Conservation (phyloP, 2,113 vertebrate species). For the Zosterops japonicus region DNA sequence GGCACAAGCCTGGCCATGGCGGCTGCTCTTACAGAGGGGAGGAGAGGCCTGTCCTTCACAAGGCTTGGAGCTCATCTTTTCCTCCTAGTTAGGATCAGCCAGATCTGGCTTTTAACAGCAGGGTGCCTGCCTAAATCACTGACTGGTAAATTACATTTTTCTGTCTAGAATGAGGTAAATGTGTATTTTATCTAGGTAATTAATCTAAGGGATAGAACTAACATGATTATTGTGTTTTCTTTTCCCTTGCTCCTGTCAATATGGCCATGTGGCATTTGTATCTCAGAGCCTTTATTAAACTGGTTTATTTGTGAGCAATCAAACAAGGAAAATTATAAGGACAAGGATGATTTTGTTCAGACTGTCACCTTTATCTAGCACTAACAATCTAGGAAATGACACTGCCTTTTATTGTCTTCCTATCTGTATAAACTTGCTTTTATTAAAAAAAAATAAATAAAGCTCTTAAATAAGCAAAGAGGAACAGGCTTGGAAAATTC, state of each 20-base stretch:
- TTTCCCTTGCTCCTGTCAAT: conserved; percentile 40
- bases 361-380: conserved; percentile 6
- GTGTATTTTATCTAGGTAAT: conserved; percentile 57
- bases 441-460: conserved; percentile 18
- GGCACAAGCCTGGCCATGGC: rapidly evolving
- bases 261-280: conserved; percentile 60
- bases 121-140: not conserved
- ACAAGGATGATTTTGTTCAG: conserved; percentile 36
- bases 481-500: conserved; percentile 30
- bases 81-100: not conserved
- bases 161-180: conserved; percentile 30
- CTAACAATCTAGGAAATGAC: conserved; percentile 41
- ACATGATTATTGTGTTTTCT: conserved; percentile 49
- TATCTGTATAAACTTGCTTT: conserved; percentile 51
- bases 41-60: not conserved
- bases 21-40: not conserved
- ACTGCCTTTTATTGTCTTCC: conserved; percentile 44
- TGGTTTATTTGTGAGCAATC: conserved; percentile 61
- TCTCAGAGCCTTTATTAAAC: conserved; percentile 8
- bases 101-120: not conserved
- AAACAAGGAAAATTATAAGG: conserved; percentile 8
- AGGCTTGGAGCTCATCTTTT: not conserved
- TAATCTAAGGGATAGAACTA: conserved; percentile 56
- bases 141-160: conserved; percentile 26
- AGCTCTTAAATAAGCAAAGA: conserved; percentile 57